Evolutionary conservation across 2,888 invertebrate genomes (phyloP).

Genomic region (Carcina quercana): DNA sequence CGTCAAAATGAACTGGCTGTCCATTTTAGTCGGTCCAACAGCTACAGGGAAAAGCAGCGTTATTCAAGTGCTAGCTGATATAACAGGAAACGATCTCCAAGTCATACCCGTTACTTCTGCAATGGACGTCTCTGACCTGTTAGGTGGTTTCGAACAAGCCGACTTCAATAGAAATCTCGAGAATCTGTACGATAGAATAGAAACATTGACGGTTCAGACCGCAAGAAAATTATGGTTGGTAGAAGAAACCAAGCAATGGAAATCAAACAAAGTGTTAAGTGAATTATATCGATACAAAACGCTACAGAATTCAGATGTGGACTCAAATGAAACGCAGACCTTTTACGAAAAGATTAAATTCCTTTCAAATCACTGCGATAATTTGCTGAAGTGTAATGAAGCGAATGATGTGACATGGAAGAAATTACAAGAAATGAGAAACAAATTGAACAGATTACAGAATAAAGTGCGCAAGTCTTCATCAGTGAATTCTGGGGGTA

Average conservation of each 20-base stretch:
- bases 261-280: slow-evolving; percentile 37
- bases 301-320: slow-evolving; percentile 22
- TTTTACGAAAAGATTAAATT: slow-evolving; percentile 46
- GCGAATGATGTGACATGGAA: slow-evolving; percentile 17
- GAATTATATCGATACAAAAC: slow-evolving; percentile 42
- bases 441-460: slow-evolving; percentile 47
- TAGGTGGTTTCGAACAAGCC: slow-evolving; percentile 98
- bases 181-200: slow-evolving; percentile 75
- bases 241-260: slow-evolving; percentile 29
- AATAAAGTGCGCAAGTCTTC: slow-evolving; percentile 65
- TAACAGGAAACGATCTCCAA: slow-evolving; percentile 83
- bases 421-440: slow-evolving; percentile 35
- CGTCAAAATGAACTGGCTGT: slow-evolving; percentile 93
- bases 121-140: slow-evolving; percentile 95
- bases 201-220: slow-evolving; percentile 65
- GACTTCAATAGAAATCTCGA: slow-evolving; percentile 85
- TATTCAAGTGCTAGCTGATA: slow-evolving; percentile 82
- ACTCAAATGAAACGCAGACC: slow-evolving; percentile 23
- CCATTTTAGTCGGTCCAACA: slow-evolving; percentile 87
- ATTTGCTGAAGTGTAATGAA: slow-evolving; percentile 27
- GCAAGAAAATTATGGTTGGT: slow-evolving; percentile 61
- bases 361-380: slow-evolving; percentile 37
- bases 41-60: slow-evolving; percentile 88
- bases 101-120: slow-evolving; percentile 90
- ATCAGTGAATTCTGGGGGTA: slow-evolving; percentile 87